These are phyloP conservation scores for Drosophila tanythrix DNA, from an alignment of 2,888 invertebrate species.

Conservation along the genomic window DNA sequence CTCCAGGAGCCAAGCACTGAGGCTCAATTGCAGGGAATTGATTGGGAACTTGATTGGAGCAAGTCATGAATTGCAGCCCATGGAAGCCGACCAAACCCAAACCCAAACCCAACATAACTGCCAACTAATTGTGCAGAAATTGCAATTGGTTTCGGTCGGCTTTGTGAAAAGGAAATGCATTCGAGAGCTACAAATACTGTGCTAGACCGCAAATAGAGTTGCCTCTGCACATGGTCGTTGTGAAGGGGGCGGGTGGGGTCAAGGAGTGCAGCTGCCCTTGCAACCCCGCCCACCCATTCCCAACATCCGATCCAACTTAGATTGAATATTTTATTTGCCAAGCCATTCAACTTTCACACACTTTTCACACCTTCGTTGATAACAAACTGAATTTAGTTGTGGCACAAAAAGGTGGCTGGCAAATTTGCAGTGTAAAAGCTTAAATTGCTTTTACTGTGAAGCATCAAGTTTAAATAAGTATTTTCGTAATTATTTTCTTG, in stretches of 20 bases:
- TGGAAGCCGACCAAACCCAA: slow-evolving; percentile 13
- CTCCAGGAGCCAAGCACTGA: slow-evolving; percentile 7
- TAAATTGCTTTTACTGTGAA: neutral
- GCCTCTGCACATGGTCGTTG: neutral
- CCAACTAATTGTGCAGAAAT: slow-evolving; percentile 73
- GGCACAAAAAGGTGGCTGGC: no score
- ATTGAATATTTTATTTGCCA: neutral
- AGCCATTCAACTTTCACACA: no score
- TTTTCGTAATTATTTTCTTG: no score
- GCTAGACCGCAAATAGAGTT: slow-evolving; percentile 28
- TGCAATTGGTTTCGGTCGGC: slow-evolving; percentile 24
- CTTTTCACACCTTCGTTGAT: neutral
- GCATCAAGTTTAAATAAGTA: neutral
- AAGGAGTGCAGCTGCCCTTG: neutral
- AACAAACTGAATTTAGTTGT: neutral
- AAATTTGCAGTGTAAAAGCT: neutral
- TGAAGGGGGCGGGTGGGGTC: neutral
- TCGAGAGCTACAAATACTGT: slow-evolving; percentile 45
- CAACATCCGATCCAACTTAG: neutral
- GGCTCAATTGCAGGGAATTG: slow-evolving; percentile 25
- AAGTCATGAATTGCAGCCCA: slow-evolving; percentile 28
- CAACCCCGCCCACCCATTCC: neutral
- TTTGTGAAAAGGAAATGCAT: slow-evolving; percentile 3
- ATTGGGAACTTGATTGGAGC: slow-evolving; percentile 36
- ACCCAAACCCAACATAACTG: slow-evolving; percentile 35